Percentiles rank a stretch among this genome's conserved stretches.
phyloP scores from a whole-genome alignment of 2,888 invertebrate genomes.

The Cenopis cana region DNA sequence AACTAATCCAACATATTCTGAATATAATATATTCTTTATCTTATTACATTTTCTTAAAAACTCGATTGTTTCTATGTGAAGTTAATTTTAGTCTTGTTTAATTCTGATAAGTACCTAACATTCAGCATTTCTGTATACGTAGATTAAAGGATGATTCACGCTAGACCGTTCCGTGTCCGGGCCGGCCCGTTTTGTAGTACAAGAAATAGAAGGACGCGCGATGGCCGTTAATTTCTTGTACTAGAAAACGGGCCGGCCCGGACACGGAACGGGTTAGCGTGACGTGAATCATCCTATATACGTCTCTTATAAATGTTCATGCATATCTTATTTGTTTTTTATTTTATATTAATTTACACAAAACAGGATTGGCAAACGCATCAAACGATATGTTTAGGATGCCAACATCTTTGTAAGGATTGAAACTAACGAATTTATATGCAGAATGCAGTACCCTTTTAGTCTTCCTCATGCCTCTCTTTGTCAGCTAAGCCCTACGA shows the following conservation, averaged over 20 bases:
- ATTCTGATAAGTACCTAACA: not conserved
- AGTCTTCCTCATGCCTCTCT: slow-evolving; percentile 45
- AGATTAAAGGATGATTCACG: too few relatives aligned
- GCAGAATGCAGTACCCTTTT: slow-evolving; percentile 44
- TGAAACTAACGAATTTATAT: slow-evolving; percentile 43
- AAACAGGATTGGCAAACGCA: slow-evolving; percentile 28
- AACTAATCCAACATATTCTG: not conserved
- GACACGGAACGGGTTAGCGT: too few relatives aligned
- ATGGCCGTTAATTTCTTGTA: too few relatives aligned
- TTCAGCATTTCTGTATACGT: not conserved
- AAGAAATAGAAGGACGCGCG: too few relatives aligned
- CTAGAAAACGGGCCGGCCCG: too few relatives aligned
- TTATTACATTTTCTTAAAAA: not conserved
- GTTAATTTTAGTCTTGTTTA: not conserved
- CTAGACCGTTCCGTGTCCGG: too few relatives aligned
- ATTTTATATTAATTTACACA: not conserved
- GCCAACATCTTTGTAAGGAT: slow-evolving; percentile 44
- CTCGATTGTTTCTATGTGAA: too few relatives aligned
- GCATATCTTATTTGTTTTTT: not conserved
- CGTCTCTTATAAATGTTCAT: not conserved
- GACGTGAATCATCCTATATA: too few relatives aligned
- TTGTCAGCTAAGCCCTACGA: slow-evolving; percentile 44
- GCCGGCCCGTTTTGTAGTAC: too few relatives aligned
- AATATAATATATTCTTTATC: not conserved
- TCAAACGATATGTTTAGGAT: slow-evolving; percentile 26